Percentiles rank a stretch among this genome's conserved stretches.
phyloP scores from a whole-genome alignment of 2,797 vertebrate species.

The Darevskia mixta region DNA sequence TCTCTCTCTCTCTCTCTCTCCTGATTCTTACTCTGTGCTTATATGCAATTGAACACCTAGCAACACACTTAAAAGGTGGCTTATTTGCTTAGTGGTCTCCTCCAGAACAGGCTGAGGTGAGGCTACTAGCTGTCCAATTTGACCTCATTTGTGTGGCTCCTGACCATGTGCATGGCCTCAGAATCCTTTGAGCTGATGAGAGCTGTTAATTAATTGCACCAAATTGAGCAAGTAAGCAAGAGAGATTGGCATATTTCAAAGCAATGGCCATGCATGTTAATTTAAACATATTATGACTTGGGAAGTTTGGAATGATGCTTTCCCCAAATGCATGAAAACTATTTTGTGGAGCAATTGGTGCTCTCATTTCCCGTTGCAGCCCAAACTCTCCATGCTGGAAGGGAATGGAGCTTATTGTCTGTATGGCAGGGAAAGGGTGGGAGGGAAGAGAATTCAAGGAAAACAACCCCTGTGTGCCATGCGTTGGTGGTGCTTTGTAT shows the following conservation, averaged over 20 bases:
- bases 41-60: neutral
- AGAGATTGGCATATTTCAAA: neutral
- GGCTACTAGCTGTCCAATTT: neutral
- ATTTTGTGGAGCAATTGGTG: constrained; percentile 43
- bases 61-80: neutral
- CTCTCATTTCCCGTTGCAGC: constrained; percentile 35
- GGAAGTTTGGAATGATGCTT: constrained; percentile 24
- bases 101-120: neutral
- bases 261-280: constrained; percentile 25
- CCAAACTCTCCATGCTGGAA: neutral
- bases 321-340: constrained; percentile 54
- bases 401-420: neutral
- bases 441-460: neutral
- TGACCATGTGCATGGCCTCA: too few species aligned
- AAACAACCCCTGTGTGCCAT: neutral
- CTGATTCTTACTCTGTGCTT: neutral
- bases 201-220: neutral
- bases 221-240: neutral
- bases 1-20: too few species aligned
- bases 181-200: neutral
- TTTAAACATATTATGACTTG: constrained; percentile 39
- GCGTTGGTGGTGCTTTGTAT: neutral
- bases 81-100: neutral
- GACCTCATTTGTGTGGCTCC: neutral
- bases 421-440: too few species aligned